Evolutionary conservation across 1,140 invertebrate genomes (phyloP).

Genomic region (Proales similis): DNA sequence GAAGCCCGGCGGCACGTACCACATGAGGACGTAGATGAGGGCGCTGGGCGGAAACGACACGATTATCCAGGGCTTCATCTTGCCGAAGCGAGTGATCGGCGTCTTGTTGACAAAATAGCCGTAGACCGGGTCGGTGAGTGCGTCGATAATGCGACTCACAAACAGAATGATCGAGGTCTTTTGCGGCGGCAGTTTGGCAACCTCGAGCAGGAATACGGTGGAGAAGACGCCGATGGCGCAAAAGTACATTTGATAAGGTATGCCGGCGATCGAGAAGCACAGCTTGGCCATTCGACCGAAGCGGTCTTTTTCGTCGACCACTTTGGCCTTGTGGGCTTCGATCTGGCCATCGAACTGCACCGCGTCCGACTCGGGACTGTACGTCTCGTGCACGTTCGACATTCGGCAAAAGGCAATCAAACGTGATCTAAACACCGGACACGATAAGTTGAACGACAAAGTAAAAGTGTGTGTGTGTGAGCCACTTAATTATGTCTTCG

Average conservation of each 20-base stretch:
- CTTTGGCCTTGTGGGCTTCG: too few relatives aligned
- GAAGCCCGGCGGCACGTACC: constrained; percentile 14
- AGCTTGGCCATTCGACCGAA: constrained; percentile 30
- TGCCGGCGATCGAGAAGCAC: constrained; percentile 11
- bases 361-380: too few relatives aligned
- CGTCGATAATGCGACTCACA: constrained; percentile 25
- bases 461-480: too few relatives aligned
- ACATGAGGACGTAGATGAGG: constrained; percentile 24
- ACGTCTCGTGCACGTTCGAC: too few relatives aligned
- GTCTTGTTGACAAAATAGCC: constrained; percentile 24
- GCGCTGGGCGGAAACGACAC: constrained; percentile 16
- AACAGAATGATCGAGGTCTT: constrained; percentile 31
- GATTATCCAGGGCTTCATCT: constrained; percentile 36
- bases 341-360: too few relatives aligned
- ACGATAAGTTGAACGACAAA: too few relatives aligned
- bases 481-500: too few relatives aligned
- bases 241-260: constrained; percentile 30
- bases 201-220: constrained; percentile 18
- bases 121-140: constrained; percentile 26
- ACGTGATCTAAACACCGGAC: too few relatives aligned
- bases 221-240: constrained; percentile 28
- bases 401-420: too few relatives aligned
- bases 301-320: too few relatives aligned
- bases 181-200: neutral
- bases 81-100: constrained; percentile 19